Percentiles rank a stretch among this genome's conserved stretches.
phyloP scores from a whole-genome alignment of 2,888 invertebrate species.

The Morpho achilles region DNA sequence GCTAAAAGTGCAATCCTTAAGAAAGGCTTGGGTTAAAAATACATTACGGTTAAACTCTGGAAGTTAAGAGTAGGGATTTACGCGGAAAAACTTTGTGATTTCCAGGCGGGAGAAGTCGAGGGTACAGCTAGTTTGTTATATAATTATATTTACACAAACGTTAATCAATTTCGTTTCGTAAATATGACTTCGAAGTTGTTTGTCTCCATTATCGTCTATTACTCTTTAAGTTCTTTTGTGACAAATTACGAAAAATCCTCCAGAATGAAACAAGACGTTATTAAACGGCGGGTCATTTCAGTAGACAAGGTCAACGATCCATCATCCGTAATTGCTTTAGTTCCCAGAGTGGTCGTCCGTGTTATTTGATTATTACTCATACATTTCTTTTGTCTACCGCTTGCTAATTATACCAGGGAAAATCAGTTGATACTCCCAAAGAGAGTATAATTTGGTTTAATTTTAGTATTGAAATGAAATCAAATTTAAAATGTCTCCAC shows the following conservation, averaged over 20 bases:
- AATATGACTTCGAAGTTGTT: not conserved
- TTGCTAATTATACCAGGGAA: constrained; percentile 10
- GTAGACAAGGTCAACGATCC: constrained; percentile 23
- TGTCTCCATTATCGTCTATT: constrained; percentile 8
- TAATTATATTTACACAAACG: no score
- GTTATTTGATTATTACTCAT: constrained; percentile 20
- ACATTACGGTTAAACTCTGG: no score
- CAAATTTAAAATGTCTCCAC: no score
- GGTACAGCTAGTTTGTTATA: no score
- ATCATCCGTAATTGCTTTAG: constrained; percentile 23
- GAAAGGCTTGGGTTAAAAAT: no score
- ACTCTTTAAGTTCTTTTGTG: constrained; percentile 29
- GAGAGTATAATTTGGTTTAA: no score
- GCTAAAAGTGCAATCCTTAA: no score
- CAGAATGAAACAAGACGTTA: constrained; percentile 53
- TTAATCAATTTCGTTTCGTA: no score
- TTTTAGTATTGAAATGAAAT: no score
- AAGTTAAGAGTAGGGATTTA: no score
- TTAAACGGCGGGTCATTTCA: constrained; percentile 25
- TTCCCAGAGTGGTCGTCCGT: constrained; percentile 11
- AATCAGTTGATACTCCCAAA: not conserved
- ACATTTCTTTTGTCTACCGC: constrained; percentile 11
- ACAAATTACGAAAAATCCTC: constrained; percentile 54
- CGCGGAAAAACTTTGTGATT: no score
- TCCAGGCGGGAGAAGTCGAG: no score